Base-by-base conservation (phyloP, 2,797 vertebrate species). In the Argyrosomus regius region DNA sequence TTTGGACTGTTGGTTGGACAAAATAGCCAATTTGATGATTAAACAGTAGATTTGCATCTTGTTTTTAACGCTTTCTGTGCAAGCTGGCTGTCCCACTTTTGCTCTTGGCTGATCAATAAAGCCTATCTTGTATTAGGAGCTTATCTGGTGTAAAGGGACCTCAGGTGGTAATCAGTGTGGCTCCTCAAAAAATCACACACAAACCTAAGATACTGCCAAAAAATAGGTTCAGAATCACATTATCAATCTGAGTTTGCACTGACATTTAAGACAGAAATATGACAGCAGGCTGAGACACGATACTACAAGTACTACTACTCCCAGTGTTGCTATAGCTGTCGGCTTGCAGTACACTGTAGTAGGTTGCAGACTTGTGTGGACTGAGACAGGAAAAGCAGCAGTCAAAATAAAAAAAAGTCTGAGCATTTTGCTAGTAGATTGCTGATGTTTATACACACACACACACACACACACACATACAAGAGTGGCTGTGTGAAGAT, bases 401-500 rank as follows among this genome's bases (percentile, higher is more conserved):
- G 73, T 82, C 60, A 72, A 85, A 82, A 79, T 84, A 83, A 62
- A 43, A 4, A 83, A 66, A 39, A 4, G 20, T 61, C 46, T 26
- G 22, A 67, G 60, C 66, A 1, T 70, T 69, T 73, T 63, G 49
- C 49, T 58, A 5, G 31, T 14, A 62, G 85, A 69, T 86, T 69
- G 62, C 79, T 75, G 75, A 78, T 68, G 67, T 75, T 22, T 31
- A 62, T n/a, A 35, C 48, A 57, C 43, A 54, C 63, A 77, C 61
- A 54, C 31, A 35, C 45, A 60, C 65, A 70, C 69, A 75, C 75
- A 73, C 39, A 78, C 31, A 64, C 41, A 69, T 31, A 63, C 46
- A 35, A 17, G n/a, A 17, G 2, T 22, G 5, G 48, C 71, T 72
- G 77, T 80, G 79, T 81, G 85, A 65, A 81, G 76, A 89, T 81